These are phyloP conservation scores for Drosophila cracens DNA, from an alignment of 2,888 invertebrate species.

Conservation along the genomic window DNA sequence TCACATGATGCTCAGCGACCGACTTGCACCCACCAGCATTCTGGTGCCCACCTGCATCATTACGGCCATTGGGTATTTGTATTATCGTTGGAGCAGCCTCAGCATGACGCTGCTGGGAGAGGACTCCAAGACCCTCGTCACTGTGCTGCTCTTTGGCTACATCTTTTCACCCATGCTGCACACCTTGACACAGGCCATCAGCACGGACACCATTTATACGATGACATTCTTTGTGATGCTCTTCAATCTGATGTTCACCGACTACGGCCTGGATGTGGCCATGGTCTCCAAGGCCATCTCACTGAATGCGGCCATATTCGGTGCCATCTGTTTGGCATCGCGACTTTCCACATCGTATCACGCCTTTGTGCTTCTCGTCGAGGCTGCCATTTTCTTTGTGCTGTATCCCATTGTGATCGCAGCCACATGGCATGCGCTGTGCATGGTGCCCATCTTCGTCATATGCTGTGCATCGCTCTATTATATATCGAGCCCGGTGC, in stretches of 20 bases:
- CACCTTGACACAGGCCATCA: slow-evolving; percentile 97
- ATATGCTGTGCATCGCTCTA: slow-evolving; percentile 86
- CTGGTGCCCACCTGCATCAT: slow-evolving; percentile 87
- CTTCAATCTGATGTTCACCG: slow-evolving; percentile 95
- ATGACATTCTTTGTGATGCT: slow-evolving; percentile 95
- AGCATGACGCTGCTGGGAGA: slow-evolving; percentile 83
- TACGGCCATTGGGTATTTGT: slow-evolving; percentile 88
- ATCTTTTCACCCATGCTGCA: slow-evolving; percentile 96
- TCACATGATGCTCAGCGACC: slow-evolving; percentile 90
- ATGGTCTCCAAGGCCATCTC: slow-evolving; percentile 96
- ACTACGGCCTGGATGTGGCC: slow-evolving; percentile 94
- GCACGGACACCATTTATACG: slow-evolving; percentile 98
- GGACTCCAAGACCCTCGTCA: slow-evolving; percentile 91
- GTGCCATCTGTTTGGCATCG: slow-evolving; percentile 97
- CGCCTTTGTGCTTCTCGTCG: slow-evolving; percentile 95
- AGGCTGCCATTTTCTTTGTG: slow-evolving; percentile 95
- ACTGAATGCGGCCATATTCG: slow-evolving; percentile 97
- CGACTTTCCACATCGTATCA: slow-evolving; percentile 93
- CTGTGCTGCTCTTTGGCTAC: slow-evolving; percentile 94
- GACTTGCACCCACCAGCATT: slow-evolving; percentile 88
- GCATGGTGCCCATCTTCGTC: slow-evolving; percentile 86
- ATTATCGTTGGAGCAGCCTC: slow-evolving; percentile 85
- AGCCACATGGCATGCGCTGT: slow-evolving; percentile 87
- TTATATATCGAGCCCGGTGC: slow-evolving; percentile 86
- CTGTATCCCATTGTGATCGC: slow-evolving; percentile 93